Percentiles rank a stretch among this genome's conserved stretches.
These are phyloP conservation scores for Aldabrachelys gigantea DNA, from an alignment of 2,113 vertebrate genomes.

Conservation along the genomic window DNA sequence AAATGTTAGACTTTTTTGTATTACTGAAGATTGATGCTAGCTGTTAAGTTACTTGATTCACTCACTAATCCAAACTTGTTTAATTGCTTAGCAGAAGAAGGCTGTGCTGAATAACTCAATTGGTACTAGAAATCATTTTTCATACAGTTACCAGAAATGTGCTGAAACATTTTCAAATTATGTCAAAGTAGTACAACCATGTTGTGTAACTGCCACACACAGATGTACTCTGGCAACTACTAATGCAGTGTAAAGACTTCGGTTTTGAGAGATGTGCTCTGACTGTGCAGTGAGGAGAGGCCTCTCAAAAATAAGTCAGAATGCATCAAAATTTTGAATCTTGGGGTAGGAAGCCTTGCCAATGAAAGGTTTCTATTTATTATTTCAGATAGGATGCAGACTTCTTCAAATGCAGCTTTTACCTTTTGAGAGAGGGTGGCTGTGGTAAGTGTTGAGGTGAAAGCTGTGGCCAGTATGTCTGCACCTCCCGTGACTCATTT, in stretches of 20 bases:
- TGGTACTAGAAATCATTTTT: background rate
- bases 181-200: background rate
- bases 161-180: background rate
- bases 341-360: background rate
- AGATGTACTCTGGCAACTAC: background rate
- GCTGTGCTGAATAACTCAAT: background rate
- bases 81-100: background rate
- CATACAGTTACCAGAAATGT: background rate
- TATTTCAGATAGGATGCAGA: background rate
- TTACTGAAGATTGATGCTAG: background rate
- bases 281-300: accelerated
- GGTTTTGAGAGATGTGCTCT: background rate
- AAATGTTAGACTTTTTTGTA: background rate
- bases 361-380: background rate
- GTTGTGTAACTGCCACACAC: background rate
- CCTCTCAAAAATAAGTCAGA: background rate
- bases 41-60: background rate
- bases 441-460: background rate
- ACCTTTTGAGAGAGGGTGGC: background rate
- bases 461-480: background rate
- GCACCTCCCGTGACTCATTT: background rate
- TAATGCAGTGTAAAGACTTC: background rate
- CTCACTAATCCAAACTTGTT: background rate
- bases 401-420: background rate
- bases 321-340: background rate